phyloP scores from a whole-genome alignment of 2,888 invertebrate species.

The Pachliopta kotzebuea region DNA sequence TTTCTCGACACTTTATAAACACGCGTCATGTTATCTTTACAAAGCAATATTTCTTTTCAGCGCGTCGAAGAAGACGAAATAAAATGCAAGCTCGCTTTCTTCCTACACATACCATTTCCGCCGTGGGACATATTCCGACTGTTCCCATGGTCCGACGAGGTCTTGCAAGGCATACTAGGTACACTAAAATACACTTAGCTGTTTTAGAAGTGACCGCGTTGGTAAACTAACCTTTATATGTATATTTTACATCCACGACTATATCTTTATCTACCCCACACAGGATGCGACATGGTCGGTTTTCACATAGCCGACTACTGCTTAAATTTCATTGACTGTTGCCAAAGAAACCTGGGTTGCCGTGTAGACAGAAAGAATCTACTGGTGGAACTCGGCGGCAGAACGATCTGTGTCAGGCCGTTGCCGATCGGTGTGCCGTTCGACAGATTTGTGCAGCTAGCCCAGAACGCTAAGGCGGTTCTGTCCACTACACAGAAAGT shows the following conservation, averaged over 20 bases:
- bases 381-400: conserved; percentile 92
- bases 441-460: conserved; percentile 90
- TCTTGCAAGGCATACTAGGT: conserved; percentile 94
- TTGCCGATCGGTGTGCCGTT: conserved; percentile 94
- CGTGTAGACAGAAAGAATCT: conserved; percentile 93
- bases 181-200: conserved; percentile 31
- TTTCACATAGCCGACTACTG: conserved; percentile 96
- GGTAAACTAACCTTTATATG: conserved; percentile 15
- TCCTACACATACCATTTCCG: conserved; percentile 96
- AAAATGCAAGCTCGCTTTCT: conserved; percentile 92
- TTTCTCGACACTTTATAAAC: no score
- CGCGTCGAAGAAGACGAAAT: conserved; percentile 88
- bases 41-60: conserved; percentile 51
- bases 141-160: conserved; percentile 96
- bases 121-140: conserved; percentile 96
- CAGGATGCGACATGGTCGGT: conserved; percentile 95
- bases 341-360: conserved; percentile 91
- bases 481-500: conserved; percentile 89
- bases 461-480: conserved; percentile 84
- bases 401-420: conserved; percentile 90
- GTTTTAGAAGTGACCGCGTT: conserved; percentile 9
- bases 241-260: conserved; percentile 15
- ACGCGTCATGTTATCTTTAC: not conserved
- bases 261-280: conserved; percentile 27
- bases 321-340: conserved; percentile 94